A percentile compares a stretch with the other conserved stretches of the same genome.
Conservation (phyloP, 2,797 vertebrate genomes). For the Sebastes miniatus region DNA sequence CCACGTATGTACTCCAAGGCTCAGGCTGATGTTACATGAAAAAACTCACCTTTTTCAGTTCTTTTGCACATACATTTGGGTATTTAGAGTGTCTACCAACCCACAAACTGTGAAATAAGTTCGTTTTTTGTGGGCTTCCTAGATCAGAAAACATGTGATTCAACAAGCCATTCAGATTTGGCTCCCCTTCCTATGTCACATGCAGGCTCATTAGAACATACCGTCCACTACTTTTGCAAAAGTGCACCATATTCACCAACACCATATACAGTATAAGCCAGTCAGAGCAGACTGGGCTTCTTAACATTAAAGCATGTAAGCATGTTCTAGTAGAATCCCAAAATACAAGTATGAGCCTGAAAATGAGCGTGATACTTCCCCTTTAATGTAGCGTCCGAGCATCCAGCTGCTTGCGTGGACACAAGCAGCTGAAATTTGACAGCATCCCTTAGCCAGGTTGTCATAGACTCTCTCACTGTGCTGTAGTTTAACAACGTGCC, state of each 20-base stretch:
- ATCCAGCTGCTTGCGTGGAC: neutral
- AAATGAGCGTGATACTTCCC: neutral
- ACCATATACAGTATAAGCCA: neutral
- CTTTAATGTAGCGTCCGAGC: neutral
- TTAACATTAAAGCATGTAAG: neutral
- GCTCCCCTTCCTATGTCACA: neutral
- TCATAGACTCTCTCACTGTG: conserved; percentile 9
- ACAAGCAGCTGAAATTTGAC: conserved; percentile 24
- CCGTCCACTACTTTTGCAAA: neutral
- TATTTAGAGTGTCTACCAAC: neutral
- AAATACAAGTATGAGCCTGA: neutral
- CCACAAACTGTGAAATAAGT: neutral
- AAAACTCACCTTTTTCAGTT: neutral
- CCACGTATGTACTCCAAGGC: neutral
- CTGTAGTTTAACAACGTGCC: conserved; percentile 66
- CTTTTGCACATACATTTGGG: neutral
- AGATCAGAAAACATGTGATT: neutral
- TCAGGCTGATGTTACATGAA: neutral
- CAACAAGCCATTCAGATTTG: neutral
- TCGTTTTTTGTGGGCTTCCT: neutral
- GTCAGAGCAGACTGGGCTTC: neutral
- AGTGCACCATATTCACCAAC: neutral
- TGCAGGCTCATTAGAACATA: neutral
- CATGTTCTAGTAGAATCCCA: neutral
- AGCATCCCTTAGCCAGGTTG: conserved; percentile 16